Percentiles rank a stretch among this genome's conserved stretches.
Conservation (phyloP, 30 jellyfish, hydroid and myxozoan species). For the Aurelia coerulea region DNA sequence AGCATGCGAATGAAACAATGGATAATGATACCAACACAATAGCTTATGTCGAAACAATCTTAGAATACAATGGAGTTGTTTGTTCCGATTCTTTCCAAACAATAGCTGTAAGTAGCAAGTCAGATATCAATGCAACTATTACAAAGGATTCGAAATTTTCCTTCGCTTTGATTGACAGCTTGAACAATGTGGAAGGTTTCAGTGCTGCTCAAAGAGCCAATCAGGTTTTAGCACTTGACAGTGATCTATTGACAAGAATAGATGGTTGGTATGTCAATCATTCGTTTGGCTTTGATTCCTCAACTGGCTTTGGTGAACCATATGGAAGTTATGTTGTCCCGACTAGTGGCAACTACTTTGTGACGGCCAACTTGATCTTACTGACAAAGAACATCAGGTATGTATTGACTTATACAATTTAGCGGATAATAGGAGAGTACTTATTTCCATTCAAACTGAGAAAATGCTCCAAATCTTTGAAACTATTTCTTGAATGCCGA, state of each 20-base stretch:
- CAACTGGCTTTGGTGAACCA: slow-evolving; percentile 56
- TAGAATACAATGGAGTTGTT: slow-evolving; percentile 15
- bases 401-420: not conserved
- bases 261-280: slow-evolving; percentile 51
- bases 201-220: slow-evolving; percentile 46
- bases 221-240: not conserved
- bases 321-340: slow-evolving; percentile 43
- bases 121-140: slow-evolving; percentile 10
- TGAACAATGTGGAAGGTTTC: slow-evolving; percentile 58
- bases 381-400: slow-evolving; percentile 16
- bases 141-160: slow-evolving; percentile 11
- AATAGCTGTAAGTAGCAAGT: not conserved
- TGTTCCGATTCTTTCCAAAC: slow-evolving; percentile 15
- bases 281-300: slow-evolving; percentile 30
- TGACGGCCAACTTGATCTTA: slow-evolving; percentile 41
- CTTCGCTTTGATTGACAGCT: slow-evolving; percentile 28
- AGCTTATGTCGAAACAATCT: not conserved
- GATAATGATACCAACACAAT: not conserved
- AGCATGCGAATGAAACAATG: not conserved
- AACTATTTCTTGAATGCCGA: too few relatives aligned
- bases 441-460: too few relatives aligned
- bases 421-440: too few relatives aligned
- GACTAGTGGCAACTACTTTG: slow-evolving; percentile 37
- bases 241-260: not conserved
- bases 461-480: too few relatives aligned